Evolutionary conservation across 2,888 invertebrate species (phyloP).

Genomic region (Macrophya alboannulata): DNA sequence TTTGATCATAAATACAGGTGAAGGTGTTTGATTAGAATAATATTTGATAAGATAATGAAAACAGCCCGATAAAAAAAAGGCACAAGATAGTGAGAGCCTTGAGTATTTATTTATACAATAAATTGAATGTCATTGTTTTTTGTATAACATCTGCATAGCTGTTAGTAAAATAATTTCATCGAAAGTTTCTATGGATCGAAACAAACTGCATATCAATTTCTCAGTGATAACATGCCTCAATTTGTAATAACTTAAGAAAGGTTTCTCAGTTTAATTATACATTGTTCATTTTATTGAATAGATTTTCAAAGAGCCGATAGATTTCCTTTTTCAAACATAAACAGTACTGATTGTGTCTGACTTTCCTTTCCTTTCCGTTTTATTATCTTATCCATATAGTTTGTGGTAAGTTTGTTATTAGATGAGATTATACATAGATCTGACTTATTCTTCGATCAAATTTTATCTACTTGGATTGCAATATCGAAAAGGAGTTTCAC

Average conservation of each 20-base stretch:
- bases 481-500: background rate
- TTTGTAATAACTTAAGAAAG: background rate
- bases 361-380: too few species aligned
- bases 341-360: background rate
- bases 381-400: background rate
- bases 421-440: background rate
- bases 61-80: background rate
- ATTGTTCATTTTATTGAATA: background rate
- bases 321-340: background rate
- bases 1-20: conserved; percentile 26
- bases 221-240: background rate
- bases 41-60: conserved; percentile 11
- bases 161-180: background rate
- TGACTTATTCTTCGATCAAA: background rate
- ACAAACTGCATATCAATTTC: background rate
- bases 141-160: background rate
- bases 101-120: background rate
- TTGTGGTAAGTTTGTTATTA: background rate
- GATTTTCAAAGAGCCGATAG: background rate
- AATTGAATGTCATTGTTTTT: conserved; percentile 3
- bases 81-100: background rate
- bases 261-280: background rate
- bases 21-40: background rate
- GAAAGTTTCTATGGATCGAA: background rate
- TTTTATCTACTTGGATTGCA: background rate